These are phyloP conservation scores for Nymphicus hollandicus DNA, from an alignment of 2,113 vertebrate species.

Conservation along the genomic window DNA sequence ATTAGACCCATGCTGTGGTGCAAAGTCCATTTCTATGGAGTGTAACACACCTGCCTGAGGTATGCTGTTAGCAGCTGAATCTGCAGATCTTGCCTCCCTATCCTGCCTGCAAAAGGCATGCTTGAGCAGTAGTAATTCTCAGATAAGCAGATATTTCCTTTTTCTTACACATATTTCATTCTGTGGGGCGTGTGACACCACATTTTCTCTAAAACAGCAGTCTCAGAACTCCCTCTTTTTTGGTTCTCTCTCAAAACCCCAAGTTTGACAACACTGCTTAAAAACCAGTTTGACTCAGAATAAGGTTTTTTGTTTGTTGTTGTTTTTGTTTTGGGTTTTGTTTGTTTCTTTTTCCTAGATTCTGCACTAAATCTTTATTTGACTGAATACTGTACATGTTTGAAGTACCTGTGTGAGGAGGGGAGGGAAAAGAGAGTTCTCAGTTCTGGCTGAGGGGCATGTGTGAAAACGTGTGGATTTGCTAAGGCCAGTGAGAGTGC, in stretches of 20 bases:
- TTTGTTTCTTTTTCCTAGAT: background rate
- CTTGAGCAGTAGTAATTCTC: background rate
- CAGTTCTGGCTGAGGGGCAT: background rate
- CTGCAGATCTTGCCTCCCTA: background rate
- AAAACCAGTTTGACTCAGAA: background rate
- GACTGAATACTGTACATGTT: background rate
- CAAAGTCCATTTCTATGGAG: background rate
- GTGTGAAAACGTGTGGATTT: background rate
- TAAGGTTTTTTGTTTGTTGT: background rate
- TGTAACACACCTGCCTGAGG: background rate
- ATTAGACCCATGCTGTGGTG: background rate
- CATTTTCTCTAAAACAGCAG: background rate
- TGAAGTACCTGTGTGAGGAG: background rate
- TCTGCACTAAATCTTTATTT: background rate
- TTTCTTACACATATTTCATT: background rate
- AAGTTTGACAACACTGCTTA: background rate
- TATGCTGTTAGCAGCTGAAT: background rate
- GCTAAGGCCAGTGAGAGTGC: background rate
- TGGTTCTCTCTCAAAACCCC: background rate
- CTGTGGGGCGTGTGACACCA: background rate
- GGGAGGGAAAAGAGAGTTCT: background rate
- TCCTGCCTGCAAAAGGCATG: background rate
- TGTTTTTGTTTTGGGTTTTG: too few species aligned
- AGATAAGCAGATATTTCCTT: slow-evolving; percentile 19
- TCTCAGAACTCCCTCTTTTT: background rate